Evolutionary conservation across 2,113 vertebrate genomes (phyloP), one percentile per base, ranked within the genome.

Genomic region (Epinephelus fuscoguttatus): DNA sequence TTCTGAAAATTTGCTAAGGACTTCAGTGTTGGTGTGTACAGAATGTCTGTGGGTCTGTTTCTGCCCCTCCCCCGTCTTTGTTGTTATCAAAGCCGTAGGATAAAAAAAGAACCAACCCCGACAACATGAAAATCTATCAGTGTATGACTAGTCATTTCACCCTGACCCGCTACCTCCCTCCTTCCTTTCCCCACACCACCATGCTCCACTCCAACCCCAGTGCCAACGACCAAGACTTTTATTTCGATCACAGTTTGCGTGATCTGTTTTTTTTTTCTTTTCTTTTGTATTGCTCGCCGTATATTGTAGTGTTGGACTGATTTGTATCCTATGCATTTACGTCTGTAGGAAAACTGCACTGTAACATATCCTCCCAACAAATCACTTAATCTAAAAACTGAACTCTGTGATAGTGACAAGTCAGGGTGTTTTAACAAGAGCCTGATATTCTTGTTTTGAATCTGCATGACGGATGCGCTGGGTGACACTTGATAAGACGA

Each of bases 281-380:
- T 64, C 4, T 87, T 87, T 90, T 87, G 76, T 87, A 80, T 84
- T 84, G 84, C 85, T 89, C 63, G 83, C 73, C 9, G 53, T 90
- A 50, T 85, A 71, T 84, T 84, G 85, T 91, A 66, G 82, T 92
- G 81, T 78, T 84, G 69, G 75, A 87, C 71, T 85, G 82, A 90
- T 86, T 90, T 90, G 60, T 91, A 90, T 93, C 75, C 93, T 94
- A 94, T 94, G 94, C 92, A 94, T 94, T 89, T 83, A 66, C 55
- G 67, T 87, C 78, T 77, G 52, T 90, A 55, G 68, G 62, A 75
- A 84, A 87, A 64, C 77, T 90, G 82, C 84, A 73, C 72, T 79
- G 78, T 82, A 71, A 80, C 69, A 40, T 70, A 62, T 70, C 73
- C 60, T 86, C 79, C 73, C 78, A 60, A 70, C 57, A 79, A 80